Percentiles rank a stretch among this genome's conserved stretches.
Conservation (phyloP, 2,797 vertebrate genomes). For the Sebastolobus altivelis region DNA sequence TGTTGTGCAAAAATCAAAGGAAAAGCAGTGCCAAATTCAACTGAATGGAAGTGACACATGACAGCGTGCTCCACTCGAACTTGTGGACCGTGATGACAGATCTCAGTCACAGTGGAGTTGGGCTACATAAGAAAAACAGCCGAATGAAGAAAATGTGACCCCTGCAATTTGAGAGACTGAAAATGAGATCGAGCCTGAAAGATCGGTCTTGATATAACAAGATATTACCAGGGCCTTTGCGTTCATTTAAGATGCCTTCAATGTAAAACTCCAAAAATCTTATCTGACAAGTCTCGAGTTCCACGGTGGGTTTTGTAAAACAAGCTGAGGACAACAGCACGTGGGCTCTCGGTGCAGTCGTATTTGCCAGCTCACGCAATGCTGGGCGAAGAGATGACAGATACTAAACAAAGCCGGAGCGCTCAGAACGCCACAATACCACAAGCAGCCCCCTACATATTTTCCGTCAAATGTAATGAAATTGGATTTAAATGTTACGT, state of each 20-base stretch:
- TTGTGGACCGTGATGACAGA: conserved; percentile 15
- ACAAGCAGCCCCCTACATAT: conserved; percentile 57
- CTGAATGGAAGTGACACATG: neutral
- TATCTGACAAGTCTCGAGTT: conserved; percentile 23
- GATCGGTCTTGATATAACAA: neutral
- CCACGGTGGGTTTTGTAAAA: conserved; percentile 37
- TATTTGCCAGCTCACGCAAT: conserved; percentile 55
- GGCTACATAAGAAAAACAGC: neutral
- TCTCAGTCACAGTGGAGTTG: conserved; percentile 6
- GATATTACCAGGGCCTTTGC: neutral
- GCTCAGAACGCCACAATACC: conserved; percentile 54
- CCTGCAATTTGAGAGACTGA: neutral
- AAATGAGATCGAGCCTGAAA: conserved; percentile 19
- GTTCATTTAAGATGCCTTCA: conserved; percentile 16
- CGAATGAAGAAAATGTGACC: conserved; percentile 9
- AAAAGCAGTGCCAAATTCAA: neutral
- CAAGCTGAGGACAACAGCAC: conserved; percentile 45
- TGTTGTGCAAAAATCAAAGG: conserved; percentile 29
- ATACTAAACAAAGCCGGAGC: conserved; percentile 55
- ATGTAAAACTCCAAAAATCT: conserved; percentile 10
- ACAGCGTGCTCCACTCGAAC: neutral
- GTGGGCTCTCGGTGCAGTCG: neutral
- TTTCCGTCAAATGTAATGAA: conserved; percentile 67
- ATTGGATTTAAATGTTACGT: conserved; percentile 45
- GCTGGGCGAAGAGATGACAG: conserved; percentile 44